Conservation (phyloP, 1,140 invertebrate genomes). For the Brachionus manjavacas region DNA sequence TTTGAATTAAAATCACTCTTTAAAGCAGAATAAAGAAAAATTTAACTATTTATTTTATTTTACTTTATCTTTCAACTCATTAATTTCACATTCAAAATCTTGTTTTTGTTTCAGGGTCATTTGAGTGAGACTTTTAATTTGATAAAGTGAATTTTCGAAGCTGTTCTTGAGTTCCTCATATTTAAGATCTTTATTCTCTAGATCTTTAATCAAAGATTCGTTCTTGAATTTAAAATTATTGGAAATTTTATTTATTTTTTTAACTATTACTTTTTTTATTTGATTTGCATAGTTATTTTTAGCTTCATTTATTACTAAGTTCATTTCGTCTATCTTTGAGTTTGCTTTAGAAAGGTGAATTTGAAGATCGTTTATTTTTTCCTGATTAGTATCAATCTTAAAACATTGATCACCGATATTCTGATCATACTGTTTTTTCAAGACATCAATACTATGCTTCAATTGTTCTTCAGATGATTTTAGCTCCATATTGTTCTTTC, state of each 20-base stretch:
- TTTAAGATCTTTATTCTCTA: background rate
- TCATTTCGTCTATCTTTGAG: slow-evolving; percentile 25
- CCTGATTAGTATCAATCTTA: background rate
- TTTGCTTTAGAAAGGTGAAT: background rate
- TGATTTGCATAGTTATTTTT: background rate
- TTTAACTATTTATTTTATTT: background rate
- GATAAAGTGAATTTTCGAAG: background rate
- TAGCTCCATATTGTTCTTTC: background rate
- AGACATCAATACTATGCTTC: background rate
- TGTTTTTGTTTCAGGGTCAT: background rate
- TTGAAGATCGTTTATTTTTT: slow-evolving; percentile 18
- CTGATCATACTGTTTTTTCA: slow-evolving; percentile 19
- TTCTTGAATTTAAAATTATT: background rate
- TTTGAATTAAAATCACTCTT: background rate
- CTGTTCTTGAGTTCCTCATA: slow-evolving; percentile 18
- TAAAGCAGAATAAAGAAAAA: background rate
- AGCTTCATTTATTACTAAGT: background rate
- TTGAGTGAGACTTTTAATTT: slow-evolving; percentile 12
- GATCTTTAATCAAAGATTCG: background rate
- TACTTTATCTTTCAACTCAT: background rate
- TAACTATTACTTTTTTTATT: background rate
- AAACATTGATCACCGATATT: slow-evolving; percentile 12
- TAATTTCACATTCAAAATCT: background rate
- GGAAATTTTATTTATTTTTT: background rate
- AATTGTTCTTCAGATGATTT: background rate